Conservation (phyloP, 2,888 invertebrate species). For the Rhingia rostrata region DNA sequence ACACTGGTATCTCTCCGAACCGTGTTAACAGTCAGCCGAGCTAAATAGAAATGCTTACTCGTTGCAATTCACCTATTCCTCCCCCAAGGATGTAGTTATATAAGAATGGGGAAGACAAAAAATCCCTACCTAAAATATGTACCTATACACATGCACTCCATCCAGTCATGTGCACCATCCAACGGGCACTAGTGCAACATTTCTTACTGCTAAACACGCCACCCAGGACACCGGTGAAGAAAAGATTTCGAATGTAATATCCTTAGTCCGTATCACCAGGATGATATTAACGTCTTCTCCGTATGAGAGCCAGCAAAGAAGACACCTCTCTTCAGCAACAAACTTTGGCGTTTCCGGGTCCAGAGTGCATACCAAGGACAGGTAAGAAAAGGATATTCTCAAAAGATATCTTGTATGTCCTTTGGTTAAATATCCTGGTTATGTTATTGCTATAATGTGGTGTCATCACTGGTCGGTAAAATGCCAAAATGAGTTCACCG, state of each 20-base stretch:
- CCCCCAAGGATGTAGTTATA: slow-evolving; percentile 15
- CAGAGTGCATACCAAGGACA: slow-evolving; percentile 16
- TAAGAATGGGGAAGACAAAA: slow-evolving; percentile 3
- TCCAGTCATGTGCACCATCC: slow-evolving; percentile 43
- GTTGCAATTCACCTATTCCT: slow-evolving; percentile 21
- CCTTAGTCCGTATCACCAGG: slow-evolving; percentile 37
- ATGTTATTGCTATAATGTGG: slow-evolving; percentile 67
- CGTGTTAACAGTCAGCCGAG: neutral
- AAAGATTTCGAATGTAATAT: slow-evolving; percentile 70
- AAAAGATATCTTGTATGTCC: slow-evolving; percentile 62
- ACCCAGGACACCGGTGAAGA: slow-evolving; percentile 36
- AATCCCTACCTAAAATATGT: neutral
- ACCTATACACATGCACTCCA: slow-evolving; percentile 7
- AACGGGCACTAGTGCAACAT: slow-evolving; percentile 53
- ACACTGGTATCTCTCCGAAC: slow-evolving; percentile 8
- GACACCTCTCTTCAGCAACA: slow-evolving; percentile 40
- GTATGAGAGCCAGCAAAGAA: slow-evolving; percentile 29
- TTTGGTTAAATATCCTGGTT: slow-evolving; percentile 68
- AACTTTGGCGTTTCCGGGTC: slow-evolving; percentile 60
- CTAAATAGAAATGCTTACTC: slow-evolving; percentile 40
- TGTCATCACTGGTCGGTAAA: slow-evolving; percentile 39
- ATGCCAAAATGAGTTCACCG: slow-evolving; percentile 32
- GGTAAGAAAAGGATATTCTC: slow-evolving; percentile 37
- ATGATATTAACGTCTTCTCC: slow-evolving; percentile 55
- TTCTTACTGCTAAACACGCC: slow-evolving; percentile 35